Percentiles rank a stretch among this genome's conserved stretches.
These are phyloP conservation scores for Drosophila bocqueti DNA, from an alignment of 1,140 invertebrate genomes.

Conservation along the genomic window DNA sequence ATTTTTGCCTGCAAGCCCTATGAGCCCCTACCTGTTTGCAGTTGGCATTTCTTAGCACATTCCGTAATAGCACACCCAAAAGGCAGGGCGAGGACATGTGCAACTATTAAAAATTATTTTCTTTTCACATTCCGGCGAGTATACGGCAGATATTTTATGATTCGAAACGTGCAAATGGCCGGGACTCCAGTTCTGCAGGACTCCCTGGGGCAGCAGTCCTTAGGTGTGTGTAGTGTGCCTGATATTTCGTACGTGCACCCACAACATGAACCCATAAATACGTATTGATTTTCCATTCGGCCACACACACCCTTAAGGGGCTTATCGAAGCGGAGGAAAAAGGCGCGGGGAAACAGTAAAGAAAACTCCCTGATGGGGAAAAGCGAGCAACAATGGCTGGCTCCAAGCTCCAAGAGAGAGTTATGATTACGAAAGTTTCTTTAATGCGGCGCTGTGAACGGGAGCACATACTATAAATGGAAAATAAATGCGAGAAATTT, in stretches of 20 bases:
- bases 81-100: constrained; percentile 35
- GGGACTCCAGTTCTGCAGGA: constrained; percentile 3
- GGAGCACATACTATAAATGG: constrained; percentile 44
- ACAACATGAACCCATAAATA: constrained; percentile 80
- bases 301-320: constrained; percentile 27
- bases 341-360: constrained; percentile 1
- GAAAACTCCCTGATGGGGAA: constrained; percentile 13
- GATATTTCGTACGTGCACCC: constrained; percentile 69
- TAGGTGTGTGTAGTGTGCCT: constrained; percentile 54
- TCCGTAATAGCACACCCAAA: constrained; percentile 17
- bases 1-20: too few relatives aligned
- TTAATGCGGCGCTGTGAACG: constrained; percentile 37
- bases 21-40: constrained; percentile 1
- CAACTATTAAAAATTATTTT: constrained; percentile 55
- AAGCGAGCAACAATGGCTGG: constrained; percentile 44
- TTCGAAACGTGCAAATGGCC: constrained; percentile 62
- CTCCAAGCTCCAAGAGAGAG: constrained; percentile 51
- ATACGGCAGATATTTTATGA: constrained; percentile 62
- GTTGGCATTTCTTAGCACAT: constrained; percentile 7
- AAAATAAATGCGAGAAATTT: constrained; percentile 68
- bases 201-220: constrained; percentile 10
- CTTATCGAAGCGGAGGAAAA: constrained; percentile 34
- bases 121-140: constrained; percentile 39
- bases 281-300: constrained; percentile 75
- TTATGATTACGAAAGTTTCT: constrained; percentile 80